A percentile compares a stretch with the other conserved stretches of the same genome.
These are phyloP conservation scores for Philhelius pedissequus DNA, from an alignment of 2,888 invertebrate species.

Conservation along the genomic window DNA sequence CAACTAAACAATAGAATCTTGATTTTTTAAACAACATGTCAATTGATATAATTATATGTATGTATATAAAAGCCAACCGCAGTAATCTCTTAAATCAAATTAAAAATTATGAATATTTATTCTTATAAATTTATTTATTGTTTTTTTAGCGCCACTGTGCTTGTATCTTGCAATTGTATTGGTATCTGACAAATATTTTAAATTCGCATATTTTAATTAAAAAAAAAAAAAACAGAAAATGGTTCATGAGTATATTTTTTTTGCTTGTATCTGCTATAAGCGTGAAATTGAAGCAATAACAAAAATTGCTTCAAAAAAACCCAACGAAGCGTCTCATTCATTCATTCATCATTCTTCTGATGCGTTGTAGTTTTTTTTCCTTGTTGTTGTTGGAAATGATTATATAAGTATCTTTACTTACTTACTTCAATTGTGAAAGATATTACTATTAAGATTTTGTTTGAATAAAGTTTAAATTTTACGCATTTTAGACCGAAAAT, in stretches of 20 bases:
- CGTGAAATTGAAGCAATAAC: constrained; percentile 33
- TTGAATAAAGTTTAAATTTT: neutral
- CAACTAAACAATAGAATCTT: no score
- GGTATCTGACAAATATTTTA: neutral
- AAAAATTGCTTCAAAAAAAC: constrained; percentile 33
- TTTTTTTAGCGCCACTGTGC: neutral
- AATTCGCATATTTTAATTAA: neutral
- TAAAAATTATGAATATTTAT: neutral
- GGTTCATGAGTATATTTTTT: neutral
- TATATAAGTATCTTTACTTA: neutral
- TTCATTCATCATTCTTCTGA: neutral
- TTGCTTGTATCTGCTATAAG: neutral
- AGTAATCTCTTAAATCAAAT: neutral
- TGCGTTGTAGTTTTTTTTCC: constrained; percentile 7
- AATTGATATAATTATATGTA: neutral
- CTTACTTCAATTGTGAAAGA: neutral
- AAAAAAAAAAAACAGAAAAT: neutral
- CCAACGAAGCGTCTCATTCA: constrained; percentile 20
- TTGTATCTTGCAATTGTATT: neutral
- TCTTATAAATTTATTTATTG: neutral
- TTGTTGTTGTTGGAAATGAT: neutral
- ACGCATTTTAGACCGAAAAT: neutral
- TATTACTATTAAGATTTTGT: neutral
- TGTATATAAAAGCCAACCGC: neutral
- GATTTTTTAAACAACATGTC: neutral